phyloP scores from a whole-genome alignment of 2,113 vertebrate species.

The Erythrocebus patas region DNA sequence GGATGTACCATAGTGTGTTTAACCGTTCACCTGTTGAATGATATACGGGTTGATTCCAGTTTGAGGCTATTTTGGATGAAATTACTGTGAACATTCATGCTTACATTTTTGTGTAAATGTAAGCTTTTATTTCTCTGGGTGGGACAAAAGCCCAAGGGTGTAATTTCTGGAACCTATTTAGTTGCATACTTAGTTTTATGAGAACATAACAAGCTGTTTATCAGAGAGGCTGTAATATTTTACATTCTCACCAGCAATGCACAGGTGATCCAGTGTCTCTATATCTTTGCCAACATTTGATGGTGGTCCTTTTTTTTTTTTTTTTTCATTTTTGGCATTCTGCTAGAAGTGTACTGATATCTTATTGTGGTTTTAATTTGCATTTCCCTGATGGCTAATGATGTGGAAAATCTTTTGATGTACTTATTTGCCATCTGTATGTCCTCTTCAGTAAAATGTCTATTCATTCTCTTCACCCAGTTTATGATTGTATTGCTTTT shows the following conservation, averaged over 20 bases:
- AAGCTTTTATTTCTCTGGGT: neutral
- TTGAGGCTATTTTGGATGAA: neutral
- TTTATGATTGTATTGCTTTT: neutral
- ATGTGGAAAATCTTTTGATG: neutral
- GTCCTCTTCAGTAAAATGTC: neutral
- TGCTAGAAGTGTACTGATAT: neutral
- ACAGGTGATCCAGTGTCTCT: too few relatives aligned
- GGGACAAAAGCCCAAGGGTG: neutral
- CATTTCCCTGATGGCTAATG: neutral
- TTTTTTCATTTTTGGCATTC: neutral
- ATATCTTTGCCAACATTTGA: too few relatives aligned
- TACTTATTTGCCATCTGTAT: neutral
- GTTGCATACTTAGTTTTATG: neutral
- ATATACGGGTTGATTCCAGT: neutral
- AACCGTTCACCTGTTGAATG: neutral
- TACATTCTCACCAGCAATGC: neutral
- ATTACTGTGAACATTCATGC: neutral
- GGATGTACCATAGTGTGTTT: neutral
- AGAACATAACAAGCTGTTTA: neutral
- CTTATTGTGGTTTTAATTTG: neutral
- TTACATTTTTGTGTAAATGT: neutral
- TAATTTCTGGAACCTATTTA: neutral
- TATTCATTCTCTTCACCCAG: neutral
- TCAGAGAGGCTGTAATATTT: neutral
- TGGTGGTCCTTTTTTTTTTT: too few relatives aligned